Conservation (phyloP, 2,113 vertebrate species). For the Menura novaehollandiae region DNA sequence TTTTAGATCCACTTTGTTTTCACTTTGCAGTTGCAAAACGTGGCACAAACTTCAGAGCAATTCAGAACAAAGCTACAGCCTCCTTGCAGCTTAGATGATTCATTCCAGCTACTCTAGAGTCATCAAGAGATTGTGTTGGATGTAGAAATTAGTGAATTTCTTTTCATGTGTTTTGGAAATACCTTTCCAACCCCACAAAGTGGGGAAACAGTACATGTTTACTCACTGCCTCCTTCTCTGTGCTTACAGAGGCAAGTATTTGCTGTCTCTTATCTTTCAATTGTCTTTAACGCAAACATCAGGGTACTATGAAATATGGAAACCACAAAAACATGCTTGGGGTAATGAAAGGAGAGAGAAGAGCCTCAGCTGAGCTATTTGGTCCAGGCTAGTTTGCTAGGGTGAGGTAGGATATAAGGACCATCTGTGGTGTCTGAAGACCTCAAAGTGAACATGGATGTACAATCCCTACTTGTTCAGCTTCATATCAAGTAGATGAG, state of each 20-base stretch:
- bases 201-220: neutral
- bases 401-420: neutral
- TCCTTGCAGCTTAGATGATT: neutral
- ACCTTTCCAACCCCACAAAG: neutral
- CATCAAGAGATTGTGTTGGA: neutral
- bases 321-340: neutral
- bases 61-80: neutral
- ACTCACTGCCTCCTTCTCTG: neutral
- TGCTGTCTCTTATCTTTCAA: neutral
- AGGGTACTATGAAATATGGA: neutral
- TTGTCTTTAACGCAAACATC: neutral
- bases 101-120: neutral
- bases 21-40: neutral
- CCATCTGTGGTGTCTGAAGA: neutral
- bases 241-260: neutral
- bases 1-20: neutral
- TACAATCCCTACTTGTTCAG: neutral
- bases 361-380: neutral
- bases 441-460: neutral
- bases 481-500: neutral
- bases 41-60: neutral
- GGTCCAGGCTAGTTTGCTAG: neutral
- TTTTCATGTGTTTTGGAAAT: neutral
- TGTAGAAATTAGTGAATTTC: neutral
- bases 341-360: neutral